Conservation (phyloP, 2,797 vertebrate genomes). For the Coccyzus lansbergi region DNA sequence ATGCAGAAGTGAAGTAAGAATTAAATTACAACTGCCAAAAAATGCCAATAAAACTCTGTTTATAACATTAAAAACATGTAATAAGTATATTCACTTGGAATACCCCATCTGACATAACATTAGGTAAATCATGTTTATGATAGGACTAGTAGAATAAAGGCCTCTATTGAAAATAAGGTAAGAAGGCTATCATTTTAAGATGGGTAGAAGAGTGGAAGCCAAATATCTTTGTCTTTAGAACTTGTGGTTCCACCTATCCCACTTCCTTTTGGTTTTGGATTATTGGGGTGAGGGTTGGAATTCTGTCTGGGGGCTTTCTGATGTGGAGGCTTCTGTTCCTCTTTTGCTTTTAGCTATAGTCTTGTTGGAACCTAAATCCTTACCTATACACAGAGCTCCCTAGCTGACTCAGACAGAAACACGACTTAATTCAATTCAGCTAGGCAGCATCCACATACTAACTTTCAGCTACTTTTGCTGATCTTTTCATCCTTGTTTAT, state of each 20-base stretch:
- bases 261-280: not conserved
- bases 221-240: not conserved
- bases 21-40: not conserved
- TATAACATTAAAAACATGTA: not conserved
- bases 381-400: not conserved
- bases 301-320: not conserved
- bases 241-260: not conserved
- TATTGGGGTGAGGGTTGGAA: too few relatives aligned
- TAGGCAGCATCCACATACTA: slow-evolving; percentile 30
- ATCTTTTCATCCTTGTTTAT: slow-evolving; percentile 65
- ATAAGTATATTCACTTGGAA: not conserved
- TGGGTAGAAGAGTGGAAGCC: not conserved
- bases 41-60: not conserved
- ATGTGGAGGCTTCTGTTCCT: not conserved
- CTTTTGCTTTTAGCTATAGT: not conserved
- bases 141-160: not conserved
- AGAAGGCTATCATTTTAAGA: not conserved
- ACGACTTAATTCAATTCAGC: slow-evolving; percentile 56
- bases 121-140: not conserved
- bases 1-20: not conserved
- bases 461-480: slow-evolving; percentile 53
- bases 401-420: slow-evolving; percentile 19
- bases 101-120: not conserved
- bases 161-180: not conserved
- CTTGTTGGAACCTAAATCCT: slow-evolving; percentile 16